A percentile compares a stretch with the other conserved stretches of the same genome.
These are phyloP conservation scores for Halcyon leucocephala DNA, from an alignment of 2,797 vertebrate genomes.

Conservation along the genomic window DNA sequence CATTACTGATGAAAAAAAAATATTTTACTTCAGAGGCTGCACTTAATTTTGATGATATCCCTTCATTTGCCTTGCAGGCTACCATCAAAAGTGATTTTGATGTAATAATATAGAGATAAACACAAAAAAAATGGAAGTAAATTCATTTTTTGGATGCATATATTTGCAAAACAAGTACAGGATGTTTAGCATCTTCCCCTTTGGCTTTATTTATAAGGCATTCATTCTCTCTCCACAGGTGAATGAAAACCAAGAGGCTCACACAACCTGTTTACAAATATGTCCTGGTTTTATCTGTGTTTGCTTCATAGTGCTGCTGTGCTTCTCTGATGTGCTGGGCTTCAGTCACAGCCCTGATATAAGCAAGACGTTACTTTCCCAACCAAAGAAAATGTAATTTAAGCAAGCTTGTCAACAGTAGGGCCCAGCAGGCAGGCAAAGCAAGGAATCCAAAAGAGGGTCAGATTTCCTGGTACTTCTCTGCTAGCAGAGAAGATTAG, in stretches of 20 bases:
- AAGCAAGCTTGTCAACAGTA: conserved; percentile 50
- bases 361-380: conserved; percentile 38
- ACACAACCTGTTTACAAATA: conserved; percentile 61
- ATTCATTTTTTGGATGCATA: background rate
- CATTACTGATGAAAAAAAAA: background rate
- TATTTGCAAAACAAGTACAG: background rate
- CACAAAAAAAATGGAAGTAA: background rate
- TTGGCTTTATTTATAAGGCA: conserved; percentile 47
- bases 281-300: conserved; percentile 55
- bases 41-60: background rate
- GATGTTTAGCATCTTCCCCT: conserved; percentile 18
- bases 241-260: conserved; percentile 49
- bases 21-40: background rate
- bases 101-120: background rate
- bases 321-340: conserved; percentile 47
- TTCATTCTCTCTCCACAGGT: conserved; percentile 49
- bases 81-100: background rate
- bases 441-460: background rate
- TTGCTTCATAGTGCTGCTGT: conserved; percentile 29
- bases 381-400: conserved; percentile 60
- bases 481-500: conserved; percentile 10
- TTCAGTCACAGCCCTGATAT: conserved; percentile 55
- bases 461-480: conserved; percentile 8
- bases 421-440: conserved; percentile 27
- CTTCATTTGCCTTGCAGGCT: background rate